Percentiles rank a stretch among this genome's conserved stretches.
These are phyloP conservation scores for Corythoichthys intestinalis DNA, from an alignment of 2,113 vertebrate species.

Conservation along the genomic window DNA sequence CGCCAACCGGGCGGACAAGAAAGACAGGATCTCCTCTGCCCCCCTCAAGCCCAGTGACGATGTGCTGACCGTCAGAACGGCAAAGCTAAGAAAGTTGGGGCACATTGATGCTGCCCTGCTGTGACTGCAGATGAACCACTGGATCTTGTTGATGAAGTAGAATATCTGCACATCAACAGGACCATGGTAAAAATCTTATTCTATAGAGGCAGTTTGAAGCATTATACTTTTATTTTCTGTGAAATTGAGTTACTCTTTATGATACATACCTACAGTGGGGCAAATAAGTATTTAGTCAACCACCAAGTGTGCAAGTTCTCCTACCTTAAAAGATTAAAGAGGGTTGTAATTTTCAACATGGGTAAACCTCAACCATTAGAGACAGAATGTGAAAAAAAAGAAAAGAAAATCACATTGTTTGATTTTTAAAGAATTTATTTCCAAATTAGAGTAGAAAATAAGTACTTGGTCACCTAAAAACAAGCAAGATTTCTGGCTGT, in stretches of 20 bases:
- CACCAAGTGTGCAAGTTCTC: too few relatives aligned
- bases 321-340: too few relatives aligned
- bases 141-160: constrained; percentile 38
- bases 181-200: constrained; percentile 24
- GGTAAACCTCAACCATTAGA: too few relatives aligned
- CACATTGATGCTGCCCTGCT: constrained; percentile 24
- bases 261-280: too few relatives aligned
- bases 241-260: not conserved
- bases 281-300: too few relatives aligned
- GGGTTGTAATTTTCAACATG: too few relatives aligned
- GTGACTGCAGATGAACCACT: constrained; percentile 28
- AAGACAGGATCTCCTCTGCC: constrained; percentile 56
- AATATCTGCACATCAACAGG: constrained; percentile 43
- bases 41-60: constrained; percentile 41
- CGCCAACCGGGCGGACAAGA: constrained; percentile 40
- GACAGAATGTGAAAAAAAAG: too few relatives aligned
- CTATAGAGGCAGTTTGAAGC: not conserved
- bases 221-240: constrained; percentile 36
- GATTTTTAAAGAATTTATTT: too few relatives aligned
- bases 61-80: constrained; percentile 56
- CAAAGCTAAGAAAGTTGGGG: constrained; percentile 43
- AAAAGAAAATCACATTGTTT: too few relatives aligned
- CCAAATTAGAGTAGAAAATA: too few relatives aligned
- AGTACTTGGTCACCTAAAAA: too few relatives aligned
- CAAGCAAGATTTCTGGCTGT: too few relatives aligned